These are phyloP conservation scores for Tanypteryx hageni DNA, from an alignment of 2,888 invertebrate species.

Conservation along the genomic window DNA sequence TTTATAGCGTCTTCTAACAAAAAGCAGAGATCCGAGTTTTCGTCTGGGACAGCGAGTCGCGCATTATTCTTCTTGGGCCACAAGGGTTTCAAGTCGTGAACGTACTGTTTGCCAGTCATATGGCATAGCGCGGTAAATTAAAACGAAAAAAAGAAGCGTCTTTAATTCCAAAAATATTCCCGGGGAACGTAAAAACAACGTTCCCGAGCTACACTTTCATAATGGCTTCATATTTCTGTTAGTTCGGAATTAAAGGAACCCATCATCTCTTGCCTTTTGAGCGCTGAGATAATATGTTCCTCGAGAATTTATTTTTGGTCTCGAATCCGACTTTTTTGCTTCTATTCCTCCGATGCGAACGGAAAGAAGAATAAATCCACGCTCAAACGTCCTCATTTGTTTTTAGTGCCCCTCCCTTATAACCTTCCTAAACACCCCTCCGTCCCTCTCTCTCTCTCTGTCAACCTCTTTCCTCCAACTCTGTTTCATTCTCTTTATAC, in stretches of 20 bases:
- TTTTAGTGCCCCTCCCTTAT: constrained; percentile 37
- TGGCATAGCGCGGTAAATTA: not conserved
- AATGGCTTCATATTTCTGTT: constrained; percentile 35
- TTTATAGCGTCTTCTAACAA: not conserved
- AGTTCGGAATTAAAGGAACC: constrained; percentile 14
- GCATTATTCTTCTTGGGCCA: not conserved
- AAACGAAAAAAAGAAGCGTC: not conserved
- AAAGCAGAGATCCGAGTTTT: not conserved
- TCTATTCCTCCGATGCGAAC: not conserved
- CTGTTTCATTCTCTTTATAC: not conserved
- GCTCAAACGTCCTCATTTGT: constrained; percentile 57
- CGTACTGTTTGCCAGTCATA: not conserved
- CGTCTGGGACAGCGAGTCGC: not conserved
- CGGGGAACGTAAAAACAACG: not conserved
- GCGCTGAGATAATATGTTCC: constrained; percentile 6
- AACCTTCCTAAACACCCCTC: not conserved
- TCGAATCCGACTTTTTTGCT: constrained; percentile 7
- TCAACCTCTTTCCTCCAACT: not conserved
- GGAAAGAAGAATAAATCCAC: constrained; percentile 54
- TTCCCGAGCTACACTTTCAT: not conserved
- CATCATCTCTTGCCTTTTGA: not conserved
- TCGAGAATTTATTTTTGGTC: constrained; percentile 46
- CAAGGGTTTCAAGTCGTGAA: not conserved
- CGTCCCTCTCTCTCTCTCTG: not conserved
- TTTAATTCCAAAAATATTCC: constrained; percentile 18